Conservation (phyloP, 1,140 invertebrate species). For the Trichonephila clavipes region DNA sequence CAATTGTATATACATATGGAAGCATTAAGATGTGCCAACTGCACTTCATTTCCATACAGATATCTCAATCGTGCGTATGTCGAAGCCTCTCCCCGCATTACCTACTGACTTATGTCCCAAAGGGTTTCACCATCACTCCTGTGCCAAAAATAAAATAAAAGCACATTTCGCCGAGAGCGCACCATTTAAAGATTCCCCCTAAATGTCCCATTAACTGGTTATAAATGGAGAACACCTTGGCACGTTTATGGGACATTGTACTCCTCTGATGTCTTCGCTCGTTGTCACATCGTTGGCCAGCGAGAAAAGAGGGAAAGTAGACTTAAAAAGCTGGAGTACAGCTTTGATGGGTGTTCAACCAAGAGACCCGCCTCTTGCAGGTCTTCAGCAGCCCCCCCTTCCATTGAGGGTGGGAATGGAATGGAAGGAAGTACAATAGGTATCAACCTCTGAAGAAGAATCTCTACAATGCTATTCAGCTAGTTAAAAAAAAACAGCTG, state of each 20-base stretch:
- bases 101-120: constrained; percentile 42
- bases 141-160: neutral
- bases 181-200: constrained; percentile 2
- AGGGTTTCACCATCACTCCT: constrained; percentile 17
- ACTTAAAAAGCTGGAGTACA: neutral
- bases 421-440: neutral
- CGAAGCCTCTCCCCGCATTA: neutral
- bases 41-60: neutral
- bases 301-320: neutral
- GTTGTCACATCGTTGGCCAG: neutral
- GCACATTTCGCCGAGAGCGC: constrained; percentile 15
- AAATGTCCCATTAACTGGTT: constrained; percentile 48
- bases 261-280: neutral
- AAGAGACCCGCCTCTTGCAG: neutral
- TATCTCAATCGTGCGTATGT: neutral
- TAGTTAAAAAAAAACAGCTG: neutral
- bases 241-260: constrained; percentile 30
- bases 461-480: neutral
- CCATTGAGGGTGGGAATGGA: neutral
- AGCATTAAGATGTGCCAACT: neutral
- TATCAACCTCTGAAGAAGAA: neutral
- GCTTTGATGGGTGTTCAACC: neutral
- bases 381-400: neutral
- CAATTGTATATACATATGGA: neutral
- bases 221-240: constrained; percentile 45